These are phyloP conservation scores for Pantherophis vulpinus DNA, from an alignment of 2,797 vertebrate species.

Conservation along the genomic window DNA sequence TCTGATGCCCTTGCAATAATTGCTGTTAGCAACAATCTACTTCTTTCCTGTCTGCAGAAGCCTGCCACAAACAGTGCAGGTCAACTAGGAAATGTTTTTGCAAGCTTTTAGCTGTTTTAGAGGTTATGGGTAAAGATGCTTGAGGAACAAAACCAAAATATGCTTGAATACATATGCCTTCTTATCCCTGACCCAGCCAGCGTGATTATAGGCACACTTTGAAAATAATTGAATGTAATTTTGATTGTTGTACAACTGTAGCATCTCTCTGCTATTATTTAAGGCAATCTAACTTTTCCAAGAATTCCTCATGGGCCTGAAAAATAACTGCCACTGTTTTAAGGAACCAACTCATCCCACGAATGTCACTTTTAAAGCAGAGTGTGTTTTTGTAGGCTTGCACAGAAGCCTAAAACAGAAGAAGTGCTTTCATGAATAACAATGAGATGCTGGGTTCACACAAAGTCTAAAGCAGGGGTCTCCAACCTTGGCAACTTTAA, in stretches of 20 bases:
- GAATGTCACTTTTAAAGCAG: neutral
- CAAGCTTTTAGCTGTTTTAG: neutral
- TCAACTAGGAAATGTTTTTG: neutral
- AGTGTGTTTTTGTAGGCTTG: neutral
- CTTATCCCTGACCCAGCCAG: neutral
- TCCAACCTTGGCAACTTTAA: too few species aligned
- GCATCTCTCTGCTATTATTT: neutral
- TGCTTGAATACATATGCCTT: neutral
- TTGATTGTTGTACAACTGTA: neutral
- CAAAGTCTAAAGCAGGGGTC: neutral
- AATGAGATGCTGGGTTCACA: neutral
- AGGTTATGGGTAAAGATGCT: neutral
- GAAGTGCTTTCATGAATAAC: neutral
- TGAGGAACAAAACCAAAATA: neutral
- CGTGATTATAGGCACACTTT: neutral
- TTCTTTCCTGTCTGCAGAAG: neutral
- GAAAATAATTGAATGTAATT: neutral
- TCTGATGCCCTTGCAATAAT: neutral
- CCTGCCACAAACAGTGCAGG: neutral
- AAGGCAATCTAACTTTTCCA: neutral
- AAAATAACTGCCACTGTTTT: neutral
- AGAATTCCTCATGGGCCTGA: neutral
- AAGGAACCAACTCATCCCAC: neutral
- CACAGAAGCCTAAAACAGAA: neutral
- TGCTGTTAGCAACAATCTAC: neutral